Conservation (phyloP, 2,888 invertebrate genomes). For the Atrina japonica region DNA sequence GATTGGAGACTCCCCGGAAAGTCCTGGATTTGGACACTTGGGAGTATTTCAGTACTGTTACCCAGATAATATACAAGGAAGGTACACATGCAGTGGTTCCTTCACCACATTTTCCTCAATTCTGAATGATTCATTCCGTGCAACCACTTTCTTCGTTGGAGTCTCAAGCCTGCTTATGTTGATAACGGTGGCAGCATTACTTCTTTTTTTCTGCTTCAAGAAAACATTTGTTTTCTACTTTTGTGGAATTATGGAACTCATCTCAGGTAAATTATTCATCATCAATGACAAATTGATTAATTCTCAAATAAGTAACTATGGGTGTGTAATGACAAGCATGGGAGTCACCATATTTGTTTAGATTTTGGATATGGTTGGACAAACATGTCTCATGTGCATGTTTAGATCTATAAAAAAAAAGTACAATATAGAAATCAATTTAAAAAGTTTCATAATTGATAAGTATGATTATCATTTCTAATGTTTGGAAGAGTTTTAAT, state of each 20-base stretch:
- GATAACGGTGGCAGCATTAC: slow-evolving; percentile 91
- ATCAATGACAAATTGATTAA: too few species aligned
- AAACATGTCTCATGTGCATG: neutral
- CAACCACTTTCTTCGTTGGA: slow-evolving; percentile 94
- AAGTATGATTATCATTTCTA: too few species aligned
- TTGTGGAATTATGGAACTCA: slow-evolving; percentile 96
- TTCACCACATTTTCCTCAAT: slow-evolving; percentile 87
- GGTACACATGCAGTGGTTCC: slow-evolving; percentile 87
- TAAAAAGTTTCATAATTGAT: too few species aligned
- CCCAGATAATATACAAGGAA: slow-evolving; percentile 55
- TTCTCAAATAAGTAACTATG: neutral
- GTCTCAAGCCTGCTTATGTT: slow-evolving; percentile 91
- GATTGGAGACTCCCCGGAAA: slow-evolving; percentile 80
- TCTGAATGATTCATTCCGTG: slow-evolving; percentile 90
- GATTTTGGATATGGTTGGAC: slow-evolving; percentile 1
- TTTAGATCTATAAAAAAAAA: too few species aligned
- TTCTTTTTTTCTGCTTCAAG: slow-evolving; percentile 96
- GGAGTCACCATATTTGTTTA: slow-evolving; percentile 18
- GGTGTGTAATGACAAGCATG: neutral
- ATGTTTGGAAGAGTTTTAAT: too few species aligned
- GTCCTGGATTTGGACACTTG: slow-evolving; percentile 90
- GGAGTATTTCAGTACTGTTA: slow-evolving; percentile 94
- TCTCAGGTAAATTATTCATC: slow-evolving; percentile 88
- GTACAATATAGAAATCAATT: too few species aligned
- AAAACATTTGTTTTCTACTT: slow-evolving; percentile 95